Base-by-base conservation (phyloP, 2,113 vertebrate genomes). In the Rutilus rutilus region DNA sequence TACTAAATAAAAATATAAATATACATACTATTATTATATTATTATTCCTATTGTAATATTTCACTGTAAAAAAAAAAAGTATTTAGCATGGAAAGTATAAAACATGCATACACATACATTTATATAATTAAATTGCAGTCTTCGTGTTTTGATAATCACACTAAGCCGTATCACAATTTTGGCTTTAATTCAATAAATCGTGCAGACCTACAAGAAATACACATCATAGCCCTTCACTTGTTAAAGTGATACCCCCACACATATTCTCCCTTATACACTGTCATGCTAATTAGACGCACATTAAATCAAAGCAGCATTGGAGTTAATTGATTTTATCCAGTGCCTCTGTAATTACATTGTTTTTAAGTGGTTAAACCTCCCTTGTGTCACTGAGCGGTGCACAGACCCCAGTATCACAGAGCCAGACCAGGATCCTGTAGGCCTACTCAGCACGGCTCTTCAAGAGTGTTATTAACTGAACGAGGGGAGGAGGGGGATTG, bases 261-360 rank as follows among this genome's bases (percentile, higher is more conserved):
- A 69, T 57, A 52, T 83, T 67, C 33, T 12, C 25, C 39, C 25
- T 5, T 25, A 23, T 47, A 64, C 9, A 10, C 64, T 67, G 52
- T 60, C 47, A 60, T 73, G 78, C 86, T 90, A 87, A 90, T 90
- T 89, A 84, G 60, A 50, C 23, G 3, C 60, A 54, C 52, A 74
- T 79, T 86, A 82, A 86, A 90, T 90, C 81, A 88, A 87, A 82
- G 71, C 78, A 57, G 86, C 79, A 36, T 42, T 50, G 76, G 36
- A 65, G 76, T 64, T 90, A 88, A 90, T 90, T 90, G 87, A 90
- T 82, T 89, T 88, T 83, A 84, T 86, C 81, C 69, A 27, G 19
- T 77, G 80, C 73, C 86, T 71, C 76, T 89, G 60, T 89, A 90
- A 90, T 89, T 89, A 89, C 81, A 85, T 86, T 88, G 86, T 87